phyloP scores from a whole-genome alignment of 1,140 invertebrate species.

The Panagrolaimus sp. region DNA sequence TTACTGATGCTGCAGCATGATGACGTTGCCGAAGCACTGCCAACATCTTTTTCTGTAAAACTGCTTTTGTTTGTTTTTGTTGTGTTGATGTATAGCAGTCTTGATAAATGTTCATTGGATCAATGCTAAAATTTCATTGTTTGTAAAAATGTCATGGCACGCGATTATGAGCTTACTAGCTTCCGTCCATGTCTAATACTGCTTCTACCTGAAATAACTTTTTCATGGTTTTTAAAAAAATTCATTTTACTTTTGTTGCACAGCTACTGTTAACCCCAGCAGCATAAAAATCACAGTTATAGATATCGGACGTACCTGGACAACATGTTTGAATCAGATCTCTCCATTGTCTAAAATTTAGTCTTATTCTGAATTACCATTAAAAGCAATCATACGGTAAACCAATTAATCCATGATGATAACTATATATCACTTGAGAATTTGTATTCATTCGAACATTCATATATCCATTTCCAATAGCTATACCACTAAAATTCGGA shows the following conservation, averaged over 20 bases:
- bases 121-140: no score
- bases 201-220: not conserved
- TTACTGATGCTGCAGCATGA: conserved; percentile 14
- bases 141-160: no score
- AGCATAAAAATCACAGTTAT: conserved; percentile 18
- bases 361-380: no score
- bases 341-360: conserved; percentile 13
- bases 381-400: not conserved
- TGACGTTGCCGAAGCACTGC: no score
- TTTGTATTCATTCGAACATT: conserved; percentile 28
- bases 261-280: conserved; percentile 20
- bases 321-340: conserved; percentile 20
- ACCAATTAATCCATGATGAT: conserved; percentile 22
- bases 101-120: no score
- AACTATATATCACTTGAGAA: conserved; percentile 16
- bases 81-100: no score
- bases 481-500: conserved; percentile 26
- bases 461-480: conserved; percentile 30
- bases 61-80: no score
- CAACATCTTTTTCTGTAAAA: no score
- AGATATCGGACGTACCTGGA: not conserved
- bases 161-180: no score
- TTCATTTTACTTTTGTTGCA: not conserved
- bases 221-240: conserved; percentile 19
- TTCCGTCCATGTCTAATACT: no score